Evolutionary conservation across 2,888 invertebrate genomes (phyloP).

Genomic region (Ischnura elegans): DNA sequence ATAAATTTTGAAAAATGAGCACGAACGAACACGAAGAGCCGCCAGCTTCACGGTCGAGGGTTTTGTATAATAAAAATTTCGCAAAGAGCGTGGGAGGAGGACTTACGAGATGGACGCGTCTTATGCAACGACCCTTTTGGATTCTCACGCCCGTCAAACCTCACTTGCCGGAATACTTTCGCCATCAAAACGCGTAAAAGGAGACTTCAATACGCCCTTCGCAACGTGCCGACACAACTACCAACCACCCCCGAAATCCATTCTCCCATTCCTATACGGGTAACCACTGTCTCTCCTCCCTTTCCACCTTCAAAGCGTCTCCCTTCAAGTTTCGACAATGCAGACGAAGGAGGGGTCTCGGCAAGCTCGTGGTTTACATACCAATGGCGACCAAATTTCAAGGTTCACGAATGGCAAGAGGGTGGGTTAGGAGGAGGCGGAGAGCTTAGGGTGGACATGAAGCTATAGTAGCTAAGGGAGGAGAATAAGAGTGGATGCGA

Average conservation of each 20-base stretch:
- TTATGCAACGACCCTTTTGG: neutral
- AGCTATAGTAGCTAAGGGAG: neutral
- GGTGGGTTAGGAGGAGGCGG: neutral
- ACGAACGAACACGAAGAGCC: neutral
- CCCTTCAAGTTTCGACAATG: constrained; percentile 11
- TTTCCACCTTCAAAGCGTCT: neutral
- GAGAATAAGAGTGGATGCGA: neutral
- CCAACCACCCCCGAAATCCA: no score
- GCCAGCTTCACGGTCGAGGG: neutral
- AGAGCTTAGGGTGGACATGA: neutral
- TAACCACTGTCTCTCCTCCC: neutral
- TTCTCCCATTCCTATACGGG: no score
- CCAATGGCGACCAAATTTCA: constrained; percentile 35
- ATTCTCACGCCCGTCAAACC: neutral
- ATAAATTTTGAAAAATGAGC: neutral
- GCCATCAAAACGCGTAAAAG: neutral
- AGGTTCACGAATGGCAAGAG: neutral
- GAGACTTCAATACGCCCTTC: neutral
- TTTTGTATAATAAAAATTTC: neutral
- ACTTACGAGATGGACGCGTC: neutral
- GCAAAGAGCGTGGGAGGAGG: constrained; percentile 1
- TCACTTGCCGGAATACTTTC: neutral
- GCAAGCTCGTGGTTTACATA: neutral
- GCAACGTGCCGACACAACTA: neutral
- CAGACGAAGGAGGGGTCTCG: neutral